These are phyloP conservation scores for Cancer borealis DNA, from an alignment of 2,888 invertebrate species.

Conservation along the genomic window DNA sequence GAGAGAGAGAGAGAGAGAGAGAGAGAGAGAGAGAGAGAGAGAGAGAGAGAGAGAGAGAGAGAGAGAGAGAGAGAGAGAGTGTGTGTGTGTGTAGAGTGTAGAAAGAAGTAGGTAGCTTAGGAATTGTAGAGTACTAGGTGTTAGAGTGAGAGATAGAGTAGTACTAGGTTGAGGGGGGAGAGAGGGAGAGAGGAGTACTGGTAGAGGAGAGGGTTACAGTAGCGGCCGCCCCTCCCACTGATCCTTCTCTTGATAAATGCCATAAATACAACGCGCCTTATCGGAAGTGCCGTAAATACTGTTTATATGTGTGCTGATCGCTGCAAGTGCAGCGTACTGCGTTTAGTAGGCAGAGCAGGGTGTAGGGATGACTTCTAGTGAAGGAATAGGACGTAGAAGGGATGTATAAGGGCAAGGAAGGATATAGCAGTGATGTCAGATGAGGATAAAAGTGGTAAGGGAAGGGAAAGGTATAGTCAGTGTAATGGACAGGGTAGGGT, in stretches of 20 bases:
- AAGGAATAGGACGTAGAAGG: neutral
- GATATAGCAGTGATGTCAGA: neutral
- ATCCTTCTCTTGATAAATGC: slow-evolving; percentile 39
- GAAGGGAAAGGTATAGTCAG: neutral
- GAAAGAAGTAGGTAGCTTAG: neutral
- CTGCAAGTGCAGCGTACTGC: slow-evolving; percentile 36
- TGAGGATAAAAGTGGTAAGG: neutral
- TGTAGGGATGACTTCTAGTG: slow-evolving; percentile 38
- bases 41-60: slow-evolving; percentile 28
- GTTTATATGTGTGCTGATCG: slow-evolving; percentile 63
- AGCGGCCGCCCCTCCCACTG: slow-evolving; percentile 32
- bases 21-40: neutral
- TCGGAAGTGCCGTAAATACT: slow-evolving; percentile 56
- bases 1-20: neutral
- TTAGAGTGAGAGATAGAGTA: slow-evolving; percentile 25
- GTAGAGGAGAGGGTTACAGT: slow-evolving; percentile 33
- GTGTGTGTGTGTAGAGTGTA: neutral
- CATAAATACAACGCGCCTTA: slow-evolving; percentile 64
- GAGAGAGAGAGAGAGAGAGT: neutral
- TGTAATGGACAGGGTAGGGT: neutral
- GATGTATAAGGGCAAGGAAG: neutral
- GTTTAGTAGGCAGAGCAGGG: neutral
- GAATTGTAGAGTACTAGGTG: neutral
- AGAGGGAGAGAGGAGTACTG: neutral
- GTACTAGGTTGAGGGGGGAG: slow-evolving; percentile 7